Conservation (phyloP, 2,888 invertebrate species). For the Acanthosepion pharaonis region DNA sequence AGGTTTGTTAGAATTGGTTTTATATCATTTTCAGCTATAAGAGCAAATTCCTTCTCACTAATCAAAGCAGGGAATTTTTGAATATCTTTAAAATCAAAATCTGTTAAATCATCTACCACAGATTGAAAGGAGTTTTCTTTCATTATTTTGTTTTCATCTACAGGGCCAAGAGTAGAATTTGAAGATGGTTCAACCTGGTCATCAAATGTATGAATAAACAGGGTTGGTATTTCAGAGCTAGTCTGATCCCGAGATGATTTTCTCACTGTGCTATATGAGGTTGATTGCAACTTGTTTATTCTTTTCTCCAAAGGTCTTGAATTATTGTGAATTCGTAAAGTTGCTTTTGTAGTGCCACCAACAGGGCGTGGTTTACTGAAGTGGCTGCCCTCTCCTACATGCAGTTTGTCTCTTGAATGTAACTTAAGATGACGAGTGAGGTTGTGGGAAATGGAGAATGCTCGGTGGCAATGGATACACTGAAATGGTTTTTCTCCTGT, state of each 20-base stretch:
- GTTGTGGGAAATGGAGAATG: not conserved
- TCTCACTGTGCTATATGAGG: not conserved
- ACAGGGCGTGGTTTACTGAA: not conserved
- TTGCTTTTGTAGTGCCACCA: not conserved
- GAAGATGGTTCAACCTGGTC: not conserved
- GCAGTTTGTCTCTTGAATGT: not conserved
- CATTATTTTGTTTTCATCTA: not conserved
- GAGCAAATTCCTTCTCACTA: not conserved
- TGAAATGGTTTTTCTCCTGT: not conserved
- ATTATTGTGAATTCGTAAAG: not conserved
- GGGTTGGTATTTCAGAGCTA: not conserved
- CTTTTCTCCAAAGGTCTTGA: not conserved
- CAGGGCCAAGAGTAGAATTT: not conserved
- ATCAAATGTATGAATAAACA: too few species aligned
- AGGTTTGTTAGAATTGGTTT: not conserved
- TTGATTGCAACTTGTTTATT: not conserved
- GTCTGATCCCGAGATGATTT: not conserved
- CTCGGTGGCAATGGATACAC: not conserved
- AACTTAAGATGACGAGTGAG: constrained; percentile 33
- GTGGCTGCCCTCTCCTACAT: not conserved
- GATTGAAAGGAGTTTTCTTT: not conserved
- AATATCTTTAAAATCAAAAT: not conserved
- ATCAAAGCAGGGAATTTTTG: not conserved
- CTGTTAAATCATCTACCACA: not conserved
- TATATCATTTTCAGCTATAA: not conserved